A percentile compares a stretch with the other conserved stretches of the same genome.
phyloP scores from a whole-genome alignment of 2,888 invertebrate genomes.

The Argyresthia albistria region DNA sequence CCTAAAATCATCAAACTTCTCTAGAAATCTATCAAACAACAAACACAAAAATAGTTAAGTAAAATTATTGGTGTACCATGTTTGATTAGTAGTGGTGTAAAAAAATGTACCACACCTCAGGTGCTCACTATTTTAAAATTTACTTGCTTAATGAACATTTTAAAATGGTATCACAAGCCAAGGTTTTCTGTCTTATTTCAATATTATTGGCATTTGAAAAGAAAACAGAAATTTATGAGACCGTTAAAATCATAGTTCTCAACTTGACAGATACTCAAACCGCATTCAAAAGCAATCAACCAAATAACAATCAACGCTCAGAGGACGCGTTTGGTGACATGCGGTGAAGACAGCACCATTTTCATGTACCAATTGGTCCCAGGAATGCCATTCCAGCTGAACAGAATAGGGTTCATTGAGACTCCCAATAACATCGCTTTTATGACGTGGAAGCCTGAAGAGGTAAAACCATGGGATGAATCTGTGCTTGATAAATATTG shows the following conservation, averaged over 20 bases:
- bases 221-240: too few relatives aligned
- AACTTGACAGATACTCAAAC: slow-evolving; percentile 70
- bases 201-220: too few relatives aligned
- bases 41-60: too few relatives aligned
- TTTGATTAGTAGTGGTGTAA: too few relatives aligned
- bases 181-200: too few relatives aligned
- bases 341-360: slow-evolving; percentile 77
- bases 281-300: slow-evolving; percentile 76
- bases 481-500: background rate
- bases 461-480: slow-evolving; percentile 13
- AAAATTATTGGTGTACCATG: too few relatives aligned
- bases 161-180: too few relatives aligned
- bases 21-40: too few relatives aligned
- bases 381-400: slow-evolving; percentile 55
- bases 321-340: slow-evolving; percentile 75
- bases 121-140: too few relatives aligned
- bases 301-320: slow-evolving; percentile 73
- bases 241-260: background rate
- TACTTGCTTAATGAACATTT: too few relatives aligned
- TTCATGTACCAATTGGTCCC: slow-evolving; percentile 73
- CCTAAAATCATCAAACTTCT: too few relatives aligned
- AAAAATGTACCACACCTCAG: too few relatives aligned
- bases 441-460: slow-evolving; percentile 77
- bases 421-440: slow-evolving; percentile 75
- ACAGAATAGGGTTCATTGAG: slow-evolving; percentile 78